Base-by-base conservation (phyloP, 2,888 invertebrate genomes). In the Lepetodrilus schrolli region DNA sequence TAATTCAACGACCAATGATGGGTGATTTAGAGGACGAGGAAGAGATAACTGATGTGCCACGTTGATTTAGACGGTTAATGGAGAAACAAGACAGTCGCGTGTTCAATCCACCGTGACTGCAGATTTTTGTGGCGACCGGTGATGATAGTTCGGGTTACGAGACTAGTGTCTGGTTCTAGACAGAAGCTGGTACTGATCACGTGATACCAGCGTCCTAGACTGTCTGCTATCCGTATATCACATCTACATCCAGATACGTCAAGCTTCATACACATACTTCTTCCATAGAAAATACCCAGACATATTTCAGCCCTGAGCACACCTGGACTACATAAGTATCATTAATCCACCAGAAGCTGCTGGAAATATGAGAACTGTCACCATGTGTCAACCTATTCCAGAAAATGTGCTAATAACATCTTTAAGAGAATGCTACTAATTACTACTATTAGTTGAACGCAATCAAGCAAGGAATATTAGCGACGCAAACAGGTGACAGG, bases 201-300 rank as follows among this genome's bases (percentile, higher is more conserved):
- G 26, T 58, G 58, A 58, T 7, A n/a, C 34, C 17, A 13, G 10
- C 30, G 58, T 58, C 30, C 58, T 10, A 7, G 13, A 30, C 30
- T 10, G 10, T 17, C 34, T 58, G 58, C 34, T 34, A 30, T 30
- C 58, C 34, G 58, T 17, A 58, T 17, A 58, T 34, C 58, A 48
- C 48, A 17, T 43, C 43, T 43, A 43, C 43, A 13, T 43, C 43
- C 17, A 43, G n/a, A 43, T 43, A 17, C 58, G 58, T 58, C 58
- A 30, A 17, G 34, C 58, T 30, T 58, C 58, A 17, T 58, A n/a
- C 58, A 34, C n/a, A 3, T 58, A 30, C 23, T 34, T 58, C 58
- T 58, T 58, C 26, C 58, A 58, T 58, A 58, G n/a, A n/a, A 58
- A 26, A 58, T 58, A 30, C 58, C 58, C 17, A 30, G 30, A 58